These are phyloP conservation scores for Catalaphyllia jardinei DNA, from an alignment of 64 coral and sea anemone species.

Conservation along the genomic window DNA sequence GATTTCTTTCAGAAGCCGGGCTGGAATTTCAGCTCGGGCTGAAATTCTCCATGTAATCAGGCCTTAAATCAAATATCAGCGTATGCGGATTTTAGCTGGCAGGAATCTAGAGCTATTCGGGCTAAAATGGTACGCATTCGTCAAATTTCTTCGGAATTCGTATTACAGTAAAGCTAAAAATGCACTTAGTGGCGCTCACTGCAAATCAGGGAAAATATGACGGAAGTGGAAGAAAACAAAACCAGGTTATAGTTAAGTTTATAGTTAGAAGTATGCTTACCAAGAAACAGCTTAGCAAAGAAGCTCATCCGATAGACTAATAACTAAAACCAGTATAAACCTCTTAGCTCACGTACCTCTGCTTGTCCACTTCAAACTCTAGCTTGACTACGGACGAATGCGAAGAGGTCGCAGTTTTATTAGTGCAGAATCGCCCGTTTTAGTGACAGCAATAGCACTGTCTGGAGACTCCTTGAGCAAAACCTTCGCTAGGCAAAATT, in stretches of 20 bases:
- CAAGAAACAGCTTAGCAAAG: not conserved
- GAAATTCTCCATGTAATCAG: too few relatives aligned
- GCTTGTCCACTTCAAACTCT: not conserved
- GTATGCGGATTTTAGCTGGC: not conserved
- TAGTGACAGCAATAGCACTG: not conserved
- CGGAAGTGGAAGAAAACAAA: not conserved
- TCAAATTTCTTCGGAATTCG: too few relatives aligned
- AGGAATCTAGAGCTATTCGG: not conserved
- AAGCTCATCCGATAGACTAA: not conserved
- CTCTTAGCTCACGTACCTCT: not conserved
- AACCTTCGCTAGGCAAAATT: not conserved
- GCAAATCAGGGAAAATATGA: not conserved
- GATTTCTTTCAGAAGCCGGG: too few relatives aligned
- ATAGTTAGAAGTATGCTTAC: not conserved
- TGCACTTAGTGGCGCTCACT: too few relatives aligned
- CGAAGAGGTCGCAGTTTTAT: not conserved
- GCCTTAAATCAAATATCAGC: too few relatives aligned
- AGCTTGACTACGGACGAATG: conserved; percentile 32
- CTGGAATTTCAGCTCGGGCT: too few relatives aligned
- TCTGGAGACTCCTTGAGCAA: not conserved
- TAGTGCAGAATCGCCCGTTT: not conserved
- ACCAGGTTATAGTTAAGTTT: not conserved
- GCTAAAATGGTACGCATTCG: not conserved
- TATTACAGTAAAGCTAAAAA: too few relatives aligned
- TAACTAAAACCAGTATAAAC: not conserved